These are phyloP conservation scores for Stenodema calcarata DNA, from an alignment of 2,888 invertebrate species.

Conservation along the genomic window DNA sequence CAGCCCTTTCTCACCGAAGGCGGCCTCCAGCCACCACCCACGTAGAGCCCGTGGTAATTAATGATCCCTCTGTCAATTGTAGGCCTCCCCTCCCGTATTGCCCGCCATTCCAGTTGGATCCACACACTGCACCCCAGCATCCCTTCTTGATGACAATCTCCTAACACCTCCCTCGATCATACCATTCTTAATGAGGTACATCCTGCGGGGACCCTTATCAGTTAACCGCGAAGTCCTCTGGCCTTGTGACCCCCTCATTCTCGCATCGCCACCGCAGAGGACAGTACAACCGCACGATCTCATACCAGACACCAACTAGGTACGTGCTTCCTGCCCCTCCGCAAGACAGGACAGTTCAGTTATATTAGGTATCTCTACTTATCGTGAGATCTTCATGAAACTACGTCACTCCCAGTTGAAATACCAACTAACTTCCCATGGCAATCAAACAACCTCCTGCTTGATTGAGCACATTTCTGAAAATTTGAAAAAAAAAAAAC, in stretches of 20 bases:
- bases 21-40: conserved; percentile 4
- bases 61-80: conserved; percentile 38
- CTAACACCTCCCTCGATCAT: conserved; percentile 33
- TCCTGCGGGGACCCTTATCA: conserved; percentile 9
- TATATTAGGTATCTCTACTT: neutral
- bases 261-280: neutral
- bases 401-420: neutral
- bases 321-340: neutral
- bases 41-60: conserved; percentile 26
- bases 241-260: neutral
- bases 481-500: no score
- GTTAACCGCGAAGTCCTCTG: neutral
- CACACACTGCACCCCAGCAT: conserved; percentile 24
- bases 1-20: conserved; percentile 10
- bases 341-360: neutral
- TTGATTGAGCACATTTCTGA: no score
- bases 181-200: conserved; percentile 40
- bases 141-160: conserved; percentile 39
- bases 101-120: neutral
- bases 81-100: neutral
- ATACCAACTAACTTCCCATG: no score
- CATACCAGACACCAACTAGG: neutral
- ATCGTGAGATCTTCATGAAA: neutral
- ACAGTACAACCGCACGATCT: neutral
- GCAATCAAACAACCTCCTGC: no score